These are phyloP conservation scores for Mya arenaria DNA, from an alignment of 1,140 invertebrate genomes.

Conservation along the genomic window DNA sequence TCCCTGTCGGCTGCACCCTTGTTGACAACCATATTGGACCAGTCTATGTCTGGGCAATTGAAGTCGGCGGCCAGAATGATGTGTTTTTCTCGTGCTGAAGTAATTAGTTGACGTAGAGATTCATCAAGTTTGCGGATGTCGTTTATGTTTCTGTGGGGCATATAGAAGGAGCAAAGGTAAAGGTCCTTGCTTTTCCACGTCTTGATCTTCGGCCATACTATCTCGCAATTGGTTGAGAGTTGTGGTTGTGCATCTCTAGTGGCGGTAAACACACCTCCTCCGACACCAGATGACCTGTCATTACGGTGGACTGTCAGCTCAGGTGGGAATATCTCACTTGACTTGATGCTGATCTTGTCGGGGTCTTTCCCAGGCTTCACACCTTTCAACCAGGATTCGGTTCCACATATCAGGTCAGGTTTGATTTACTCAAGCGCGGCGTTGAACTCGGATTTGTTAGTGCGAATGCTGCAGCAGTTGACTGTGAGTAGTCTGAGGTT, in stretches of 20 bases:
- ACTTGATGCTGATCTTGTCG: conserved; percentile 28
- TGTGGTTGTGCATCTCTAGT: no score
- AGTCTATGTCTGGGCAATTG: conserved; percentile 42
- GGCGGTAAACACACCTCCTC: no score
- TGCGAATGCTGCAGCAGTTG: conserved; percentile 11
- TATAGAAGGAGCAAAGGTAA: no score
- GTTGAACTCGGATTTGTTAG: conserved; percentile 1
- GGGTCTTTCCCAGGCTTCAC: conserved; percentile 38
- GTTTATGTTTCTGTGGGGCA: no score
- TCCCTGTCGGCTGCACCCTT: conserved; percentile 17
- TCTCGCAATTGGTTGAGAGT: no score
- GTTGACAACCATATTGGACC: not conserved
- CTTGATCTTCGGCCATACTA: no score
- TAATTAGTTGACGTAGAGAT: no score
- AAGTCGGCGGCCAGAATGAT: conserved; percentile 44
- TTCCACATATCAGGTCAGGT: conserved; percentile 28
- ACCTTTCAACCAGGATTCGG: conserved; percentile 39
- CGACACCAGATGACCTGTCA: no score
- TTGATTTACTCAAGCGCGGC: conserved; percentile 23
- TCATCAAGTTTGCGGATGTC: no score
- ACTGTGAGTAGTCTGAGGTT: conserved; percentile 24
- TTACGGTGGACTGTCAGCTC: conserved; percentile 13
- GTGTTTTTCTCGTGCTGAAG: conserved; percentile 21
- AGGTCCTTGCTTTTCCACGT: no score
- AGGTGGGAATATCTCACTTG: conserved; percentile 29